Evolutionary conservation across 2,888 invertebrate genomes (phyloP).

Genomic region (Acrobasis consociella): DNA sequence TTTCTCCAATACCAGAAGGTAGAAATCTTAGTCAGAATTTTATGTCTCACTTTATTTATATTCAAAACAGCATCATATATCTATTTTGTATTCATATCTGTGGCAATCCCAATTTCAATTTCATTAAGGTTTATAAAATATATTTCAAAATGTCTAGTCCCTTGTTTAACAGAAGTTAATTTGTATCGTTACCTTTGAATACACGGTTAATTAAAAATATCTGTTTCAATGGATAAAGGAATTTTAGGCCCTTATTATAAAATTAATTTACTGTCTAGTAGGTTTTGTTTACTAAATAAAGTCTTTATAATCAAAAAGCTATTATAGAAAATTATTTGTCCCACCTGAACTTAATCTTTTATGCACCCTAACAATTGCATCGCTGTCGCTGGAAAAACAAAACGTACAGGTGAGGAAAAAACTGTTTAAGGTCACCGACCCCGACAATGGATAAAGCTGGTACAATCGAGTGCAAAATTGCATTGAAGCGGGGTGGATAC

Average conservation of each 20-base stretch:
- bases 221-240: neutral
- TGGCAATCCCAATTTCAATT: neutral
- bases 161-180: constrained; percentile 3
- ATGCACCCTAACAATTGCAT: constrained; percentile 18
- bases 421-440: constrained; percentile 24
- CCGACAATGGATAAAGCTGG: constrained; percentile 23
- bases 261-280: too few relatives aligned
- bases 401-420: constrained; percentile 29
- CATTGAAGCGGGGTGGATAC: constrained; percentile 32
- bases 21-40: too few relatives aligned
- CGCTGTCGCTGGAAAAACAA: constrained; percentile 7
- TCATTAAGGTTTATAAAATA: neutral
- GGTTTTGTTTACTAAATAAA: too few relatives aligned
- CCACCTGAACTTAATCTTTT: neutral
- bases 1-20: too few relatives aligned
- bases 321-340: neutral
- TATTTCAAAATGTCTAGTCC: neutral
- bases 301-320: too few relatives aligned
- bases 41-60: too few relatives aligned
- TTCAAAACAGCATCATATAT: neutral
- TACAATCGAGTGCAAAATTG: constrained; percentile 39
- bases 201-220: neutral
- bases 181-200: neutral
- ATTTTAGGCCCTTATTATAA: neutral
- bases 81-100: neutral